Conservation (phyloP, 1,140 invertebrate genomes). For the Penaeus chinensis region DNA sequence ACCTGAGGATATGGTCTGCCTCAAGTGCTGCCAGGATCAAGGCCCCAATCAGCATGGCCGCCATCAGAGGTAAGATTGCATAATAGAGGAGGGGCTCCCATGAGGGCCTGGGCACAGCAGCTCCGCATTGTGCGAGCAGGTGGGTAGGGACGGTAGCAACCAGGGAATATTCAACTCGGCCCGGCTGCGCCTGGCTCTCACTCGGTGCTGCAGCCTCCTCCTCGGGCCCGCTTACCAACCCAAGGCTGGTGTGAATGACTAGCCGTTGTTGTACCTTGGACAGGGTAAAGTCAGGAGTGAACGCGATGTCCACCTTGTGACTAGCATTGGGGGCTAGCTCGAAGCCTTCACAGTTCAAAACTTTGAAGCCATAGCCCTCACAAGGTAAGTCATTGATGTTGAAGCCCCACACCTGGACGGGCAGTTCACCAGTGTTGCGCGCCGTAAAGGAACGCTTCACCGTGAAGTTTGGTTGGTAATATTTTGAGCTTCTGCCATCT, state of each 20-base stretch:
- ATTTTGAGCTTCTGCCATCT: conserved; percentile 70
- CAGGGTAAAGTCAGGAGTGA: conserved; percentile 93
- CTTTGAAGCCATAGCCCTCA: conserved; percentile 88
- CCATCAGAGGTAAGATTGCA: conserved; percentile 74
- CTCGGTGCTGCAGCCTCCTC: conserved; percentile 61
- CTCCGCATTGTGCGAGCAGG: conserved; percentile 80
- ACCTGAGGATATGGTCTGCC: conserved; percentile 76
- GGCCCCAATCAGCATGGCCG: conserved; percentile 77
- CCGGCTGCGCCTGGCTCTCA: conserved; percentile 70
- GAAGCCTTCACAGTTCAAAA: conserved; percentile 87
- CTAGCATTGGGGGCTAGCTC: conserved; percentile 83
- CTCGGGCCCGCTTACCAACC: conserved; percentile 68
- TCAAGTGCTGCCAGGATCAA: conserved; percentile 79
- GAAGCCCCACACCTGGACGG: conserved; percentile 81
- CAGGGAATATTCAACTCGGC: conserved; percentile 78
- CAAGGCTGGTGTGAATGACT: conserved; percentile 72
- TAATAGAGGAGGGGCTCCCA: conserved; percentile 86
- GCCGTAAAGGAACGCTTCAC: conserved; percentile 88
- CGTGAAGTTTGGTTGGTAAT: conserved; percentile 77
- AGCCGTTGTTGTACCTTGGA: conserved; percentile 78
- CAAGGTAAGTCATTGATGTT: conserved; percentile 81
- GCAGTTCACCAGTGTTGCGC: conserved; percentile 86
- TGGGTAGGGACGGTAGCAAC: conserved; percentile 83
- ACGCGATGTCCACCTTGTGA: conserved; percentile 89
- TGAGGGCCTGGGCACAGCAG: conserved; percentile 79